These are phyloP conservation scores for Lepus europaeus DNA, from an alignment of 2,113 vertebrate genomes.

Conservation along the genomic window DNA sequence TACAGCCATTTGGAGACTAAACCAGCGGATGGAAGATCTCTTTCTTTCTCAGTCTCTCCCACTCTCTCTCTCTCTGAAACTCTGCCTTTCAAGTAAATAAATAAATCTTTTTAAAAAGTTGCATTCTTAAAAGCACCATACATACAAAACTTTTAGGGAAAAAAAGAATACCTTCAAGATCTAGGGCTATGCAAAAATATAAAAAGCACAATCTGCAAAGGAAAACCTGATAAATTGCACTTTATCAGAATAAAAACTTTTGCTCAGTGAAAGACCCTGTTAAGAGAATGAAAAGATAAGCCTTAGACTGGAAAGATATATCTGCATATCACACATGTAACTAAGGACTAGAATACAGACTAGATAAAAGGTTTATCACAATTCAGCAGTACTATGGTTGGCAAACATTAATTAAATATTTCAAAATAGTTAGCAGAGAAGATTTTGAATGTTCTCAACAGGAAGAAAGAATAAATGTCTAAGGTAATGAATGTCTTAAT, in stretches of 20 bases:
- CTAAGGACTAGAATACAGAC: not conserved
- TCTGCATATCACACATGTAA: not conserved
- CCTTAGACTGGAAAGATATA: not conserved
- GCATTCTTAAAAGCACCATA: too few relatives aligned
- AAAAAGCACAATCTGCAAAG: not conserved
- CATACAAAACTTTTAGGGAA: not conserved
- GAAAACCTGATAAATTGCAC: not conserved
- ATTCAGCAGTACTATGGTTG: not conserved
- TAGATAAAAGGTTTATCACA: not conserved
- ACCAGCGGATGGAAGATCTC: too few relatives aligned
- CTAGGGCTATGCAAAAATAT: not conserved
- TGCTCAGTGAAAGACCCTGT: not conserved
- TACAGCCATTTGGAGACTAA: too few relatives aligned
- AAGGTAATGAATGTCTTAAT: too few relatives aligned
- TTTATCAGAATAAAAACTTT: not conserved
- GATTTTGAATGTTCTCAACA: too few relatives aligned
- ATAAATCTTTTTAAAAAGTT: not conserved
- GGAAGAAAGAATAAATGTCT: too few relatives aligned
- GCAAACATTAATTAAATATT: too few relatives aligned
- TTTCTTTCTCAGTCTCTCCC: too few relatives aligned
- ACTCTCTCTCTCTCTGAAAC: too few relatives aligned
- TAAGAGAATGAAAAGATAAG: not conserved
- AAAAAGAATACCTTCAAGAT: conserved; percentile 2
- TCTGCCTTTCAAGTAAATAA: not conserved
- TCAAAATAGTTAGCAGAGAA: too few relatives aligned